phyloP scores from a whole-genome alignment of 2,113 vertebrate genomes.

The Miniopterus natalensis region DNA sequence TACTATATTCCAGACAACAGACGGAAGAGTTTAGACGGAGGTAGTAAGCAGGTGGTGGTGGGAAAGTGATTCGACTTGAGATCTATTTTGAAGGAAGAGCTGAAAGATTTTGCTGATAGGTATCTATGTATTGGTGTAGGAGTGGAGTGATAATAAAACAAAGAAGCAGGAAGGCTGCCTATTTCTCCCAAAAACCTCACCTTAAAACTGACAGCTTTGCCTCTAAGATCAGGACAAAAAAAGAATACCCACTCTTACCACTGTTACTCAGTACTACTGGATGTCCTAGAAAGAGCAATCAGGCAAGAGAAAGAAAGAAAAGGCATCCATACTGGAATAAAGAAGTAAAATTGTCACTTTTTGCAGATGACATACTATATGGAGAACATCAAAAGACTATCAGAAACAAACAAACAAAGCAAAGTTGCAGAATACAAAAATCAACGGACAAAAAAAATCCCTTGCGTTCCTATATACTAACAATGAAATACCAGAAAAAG shows the following conservation, averaged over 20 bases:
- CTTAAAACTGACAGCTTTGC: not conserved
- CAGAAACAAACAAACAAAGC: not conserved
- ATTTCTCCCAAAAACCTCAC: not conserved
- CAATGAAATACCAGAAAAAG: not conserved
- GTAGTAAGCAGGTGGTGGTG: not conserved
- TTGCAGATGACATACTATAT: not conserved
- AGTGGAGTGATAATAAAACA: not conserved
- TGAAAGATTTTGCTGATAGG: not conserved
- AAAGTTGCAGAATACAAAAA: not conserved
- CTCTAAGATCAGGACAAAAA: not conserved
- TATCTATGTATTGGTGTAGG: not conserved
- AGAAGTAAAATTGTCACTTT: not conserved
- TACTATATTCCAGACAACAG: not conserved
- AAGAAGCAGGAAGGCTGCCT: not conserved
- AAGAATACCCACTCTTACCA: not conserved
- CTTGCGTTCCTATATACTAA: not conserved
- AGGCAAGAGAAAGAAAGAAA: not conserved
- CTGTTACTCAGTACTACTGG: not conserved
- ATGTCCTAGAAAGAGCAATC: not conserved
- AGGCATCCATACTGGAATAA: not conserved
- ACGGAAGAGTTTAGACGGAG: not conserved
- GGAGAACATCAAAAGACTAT: not conserved
- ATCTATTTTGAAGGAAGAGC: constrained; percentile 25
- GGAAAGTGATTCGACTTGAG: not conserved
- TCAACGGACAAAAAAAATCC: not conserved